Percentiles rank a stretch among this genome's conserved stretches.
Evolutionary conservation across 2,113 vertebrate genomes (phyloP).

Genomic region (Osmerus eperlanus): DNA sequence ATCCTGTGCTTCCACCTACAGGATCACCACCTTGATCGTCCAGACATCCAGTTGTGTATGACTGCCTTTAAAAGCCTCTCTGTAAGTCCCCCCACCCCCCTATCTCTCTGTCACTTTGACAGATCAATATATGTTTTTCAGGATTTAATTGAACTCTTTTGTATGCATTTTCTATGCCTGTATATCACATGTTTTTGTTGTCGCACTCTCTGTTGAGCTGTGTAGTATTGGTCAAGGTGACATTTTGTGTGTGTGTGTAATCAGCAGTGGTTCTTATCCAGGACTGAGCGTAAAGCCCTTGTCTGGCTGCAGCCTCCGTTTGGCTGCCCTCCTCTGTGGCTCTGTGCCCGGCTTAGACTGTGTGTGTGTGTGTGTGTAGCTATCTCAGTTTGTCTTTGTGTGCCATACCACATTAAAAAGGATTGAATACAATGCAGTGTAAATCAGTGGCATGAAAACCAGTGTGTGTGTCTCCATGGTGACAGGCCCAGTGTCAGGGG

Average conservation of each 20-base stretch:
- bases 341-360: background rate
- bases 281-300: background rate
- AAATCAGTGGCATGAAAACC: background rate
- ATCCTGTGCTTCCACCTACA: conserved; percentile 47
- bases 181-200: background rate
- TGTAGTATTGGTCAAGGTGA: background rate
- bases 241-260: background rate
- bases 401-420: background rate
- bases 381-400: background rate
- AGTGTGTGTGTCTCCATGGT: conserved; percentile 17
- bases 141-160: background rate
- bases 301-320: background rate
- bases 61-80: conserved; percentile 87
- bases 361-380: conserved; percentile 3
- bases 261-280: background rate
- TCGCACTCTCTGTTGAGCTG: background rate
- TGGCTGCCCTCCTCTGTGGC: background rate
- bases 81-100: conserved; percentile 69
- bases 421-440: background rate
- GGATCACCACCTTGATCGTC: conserved; percentile 90
- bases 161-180: too few species aligned
- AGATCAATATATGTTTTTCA: background rate
- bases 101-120: background rate
- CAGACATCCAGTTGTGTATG: conserved; percentile 88
- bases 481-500: conserved; percentile 88